Evolutionary conservation across 2,797 vertebrate species (phyloP).

Genomic region (Tolypeutes matacus): DNA sequence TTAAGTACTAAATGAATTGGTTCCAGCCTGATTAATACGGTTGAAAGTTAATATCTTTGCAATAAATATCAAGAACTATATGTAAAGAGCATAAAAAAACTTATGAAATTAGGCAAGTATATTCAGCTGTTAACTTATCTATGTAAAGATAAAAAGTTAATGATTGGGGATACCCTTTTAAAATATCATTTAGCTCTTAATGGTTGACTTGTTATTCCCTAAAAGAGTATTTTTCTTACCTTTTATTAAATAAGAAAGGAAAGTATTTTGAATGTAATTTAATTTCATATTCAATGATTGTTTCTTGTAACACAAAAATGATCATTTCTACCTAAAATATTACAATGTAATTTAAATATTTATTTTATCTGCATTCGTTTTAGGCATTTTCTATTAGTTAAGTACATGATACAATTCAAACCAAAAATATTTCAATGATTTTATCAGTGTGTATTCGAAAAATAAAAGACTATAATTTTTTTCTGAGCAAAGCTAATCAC

Average conservation of each 20-base stretch:
- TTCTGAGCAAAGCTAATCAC: constrained; percentile 24
- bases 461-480: neutral
- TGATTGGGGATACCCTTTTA: constrained; percentile 56
- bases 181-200: constrained; percentile 64
- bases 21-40: constrained; percentile 73
- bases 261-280: constrained; percentile 33
- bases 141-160: constrained; percentile 59
- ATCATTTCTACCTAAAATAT: constrained; percentile 44
- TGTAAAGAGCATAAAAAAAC: constrained; percentile 59
- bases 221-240: neutral
- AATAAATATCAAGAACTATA: constrained; percentile 74
- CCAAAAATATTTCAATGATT: constrained; percentile 12
- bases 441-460: constrained; percentile 29
- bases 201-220: constrained; percentile 53
- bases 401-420: neutral
- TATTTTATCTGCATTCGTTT: constrained; percentile 55
- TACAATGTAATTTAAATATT: constrained; percentile 61
- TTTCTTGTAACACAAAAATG: constrained; percentile 35
- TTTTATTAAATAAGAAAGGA: constrained; percentile 36
- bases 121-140: constrained; percentile 41
- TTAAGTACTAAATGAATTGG: constrained; percentile 76
- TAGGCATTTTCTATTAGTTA: constrained; percentile 5
- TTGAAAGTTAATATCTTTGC: constrained; percentile 75
- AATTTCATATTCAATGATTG: constrained; percentile 7
- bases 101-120: constrained; percentile 21